These are phyloP conservation scores for Eretmochelys imbricata DNA, from an alignment of 2,113 vertebrate species.

Conservation along the genomic window DNA sequence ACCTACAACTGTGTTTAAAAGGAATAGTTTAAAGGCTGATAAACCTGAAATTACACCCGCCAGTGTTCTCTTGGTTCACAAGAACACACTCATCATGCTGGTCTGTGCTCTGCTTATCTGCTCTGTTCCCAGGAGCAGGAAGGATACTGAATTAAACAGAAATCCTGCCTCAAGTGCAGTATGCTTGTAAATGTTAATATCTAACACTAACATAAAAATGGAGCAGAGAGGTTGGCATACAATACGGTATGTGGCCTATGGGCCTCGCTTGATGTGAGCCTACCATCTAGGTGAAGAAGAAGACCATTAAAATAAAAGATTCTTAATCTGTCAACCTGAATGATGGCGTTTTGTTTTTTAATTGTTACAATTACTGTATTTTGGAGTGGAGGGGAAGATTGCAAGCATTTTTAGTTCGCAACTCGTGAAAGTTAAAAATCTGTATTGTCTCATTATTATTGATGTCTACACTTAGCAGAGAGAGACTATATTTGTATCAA, in stretches of 20 bases:
- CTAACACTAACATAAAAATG: not conserved
- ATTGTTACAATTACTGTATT: too few species aligned
- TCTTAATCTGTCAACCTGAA: not conserved
- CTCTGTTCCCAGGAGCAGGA: not conserved
- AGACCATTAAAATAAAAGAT: not conserved
- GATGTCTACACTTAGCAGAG: too few species aligned
- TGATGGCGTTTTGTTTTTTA: not conserved
- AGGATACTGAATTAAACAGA: not conserved
- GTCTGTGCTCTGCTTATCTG: not conserved
- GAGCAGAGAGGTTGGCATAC: not conserved
- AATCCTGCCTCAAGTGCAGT: not conserved
- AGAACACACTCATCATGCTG: not conserved
- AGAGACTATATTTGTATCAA: too few species aligned
- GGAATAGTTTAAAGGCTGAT: not conserved
- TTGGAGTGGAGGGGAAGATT: too few species aligned
- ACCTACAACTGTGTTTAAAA: not conserved
- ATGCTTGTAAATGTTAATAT: not conserved
- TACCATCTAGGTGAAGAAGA: not conserved
- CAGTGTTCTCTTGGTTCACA: not conserved
- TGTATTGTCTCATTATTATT: too few species aligned
- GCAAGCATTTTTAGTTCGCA: too few species aligned
- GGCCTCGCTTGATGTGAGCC: not conserved
- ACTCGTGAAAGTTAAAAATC: too few species aligned
- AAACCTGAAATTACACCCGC: not conserved
- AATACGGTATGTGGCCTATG: not conserved